Evolutionary conservation across 2,113 vertebrate species (phyloP).

Genomic region (Lasiurus borealis): DNA sequence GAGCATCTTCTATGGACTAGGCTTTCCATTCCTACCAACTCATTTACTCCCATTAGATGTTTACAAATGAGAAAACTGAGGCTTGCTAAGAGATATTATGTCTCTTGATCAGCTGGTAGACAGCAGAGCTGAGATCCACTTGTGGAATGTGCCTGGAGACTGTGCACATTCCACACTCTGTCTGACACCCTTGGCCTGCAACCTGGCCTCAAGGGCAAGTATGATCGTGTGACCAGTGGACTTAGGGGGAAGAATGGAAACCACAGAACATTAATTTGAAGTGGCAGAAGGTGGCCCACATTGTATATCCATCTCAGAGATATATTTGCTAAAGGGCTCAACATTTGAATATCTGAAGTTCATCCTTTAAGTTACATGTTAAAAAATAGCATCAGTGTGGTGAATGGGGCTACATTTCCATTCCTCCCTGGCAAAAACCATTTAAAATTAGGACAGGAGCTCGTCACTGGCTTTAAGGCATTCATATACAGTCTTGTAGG

Average conservation of each 20-base stretch:
- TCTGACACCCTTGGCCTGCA: not conserved
- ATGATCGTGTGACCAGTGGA: not conserved
- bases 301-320: not conserved
- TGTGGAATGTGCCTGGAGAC: not conserved
- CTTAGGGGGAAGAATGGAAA: not conserved
- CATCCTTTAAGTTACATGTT: not conserved
- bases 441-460: not conserved
- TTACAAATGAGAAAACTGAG: not conserved
- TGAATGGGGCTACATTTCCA: not conserved
- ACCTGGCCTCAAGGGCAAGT: not conserved
- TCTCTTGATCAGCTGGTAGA: not conserved
- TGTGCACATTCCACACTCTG: not conserved
- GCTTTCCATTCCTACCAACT: not conserved
- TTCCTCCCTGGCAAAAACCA: not conserved
- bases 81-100: not conserved
- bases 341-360: not conserved
- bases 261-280: not conserved
- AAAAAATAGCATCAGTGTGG: not conserved
- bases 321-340: not conserved
- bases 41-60: not conserved
- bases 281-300: not conserved
- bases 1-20: not conserved
- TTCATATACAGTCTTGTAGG: not conserved
- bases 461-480: not conserved
- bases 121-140: not conserved